Conservation (phyloP, 2,797 vertebrate genomes). For the Ataeniobius toweri region DNA sequence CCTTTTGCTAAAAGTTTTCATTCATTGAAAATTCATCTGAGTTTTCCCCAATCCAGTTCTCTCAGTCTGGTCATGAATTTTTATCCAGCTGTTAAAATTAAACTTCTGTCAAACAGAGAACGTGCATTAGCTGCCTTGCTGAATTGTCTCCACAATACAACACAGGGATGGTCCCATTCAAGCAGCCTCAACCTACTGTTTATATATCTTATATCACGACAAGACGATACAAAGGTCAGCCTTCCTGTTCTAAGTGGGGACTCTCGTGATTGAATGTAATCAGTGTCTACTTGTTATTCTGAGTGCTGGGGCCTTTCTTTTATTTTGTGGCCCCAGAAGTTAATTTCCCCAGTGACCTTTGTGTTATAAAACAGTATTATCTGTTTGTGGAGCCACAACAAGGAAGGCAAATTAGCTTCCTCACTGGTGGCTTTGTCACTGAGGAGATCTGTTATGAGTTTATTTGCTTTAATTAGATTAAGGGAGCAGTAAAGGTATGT, state of each 20-base stretch:
- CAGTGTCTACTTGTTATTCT: slow-evolving; percentile 87
- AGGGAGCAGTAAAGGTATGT: slow-evolving; percentile 79
- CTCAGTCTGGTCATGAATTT: slow-evolving; percentile 53
- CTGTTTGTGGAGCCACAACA: slow-evolving; percentile 86
- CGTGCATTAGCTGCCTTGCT: slow-evolving; percentile 66
- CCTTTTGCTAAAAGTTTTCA: slow-evolving; percentile 54
- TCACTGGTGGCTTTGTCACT: slow-evolving; percentile 84
- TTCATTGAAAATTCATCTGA: slow-evolving; percentile 68
- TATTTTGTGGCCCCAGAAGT: slow-evolving; percentile 89
- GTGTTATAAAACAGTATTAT: slow-evolving; percentile 92
- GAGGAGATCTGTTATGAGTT: slow-evolving; percentile 91
- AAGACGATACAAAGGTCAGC: slow-evolving; percentile 85
- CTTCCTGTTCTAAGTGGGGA: slow-evolving; percentile 79
- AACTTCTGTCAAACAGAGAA: slow-evolving; percentile 72
- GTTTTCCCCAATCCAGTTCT: slow-evolving; percentile 65
- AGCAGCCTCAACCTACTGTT: slow-evolving; percentile 55
- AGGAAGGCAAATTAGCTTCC: slow-evolving; percentile 88
- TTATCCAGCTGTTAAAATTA: slow-evolving; percentile 67
- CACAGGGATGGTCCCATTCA: slow-evolving; percentile 52
- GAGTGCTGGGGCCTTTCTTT: slow-evolving; percentile 81
- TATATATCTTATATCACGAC: slow-evolving; percentile 78
- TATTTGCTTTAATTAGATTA: slow-evolving; percentile 91
- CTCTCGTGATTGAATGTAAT: slow-evolving; percentile 86
- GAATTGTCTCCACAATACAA: slow-evolving; percentile 78
- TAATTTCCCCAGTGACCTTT: slow-evolving; percentile 97